phyloP scores from a whole-genome alignment of 1,140 invertebrate species.

The Apis laboriosa region DNA sequence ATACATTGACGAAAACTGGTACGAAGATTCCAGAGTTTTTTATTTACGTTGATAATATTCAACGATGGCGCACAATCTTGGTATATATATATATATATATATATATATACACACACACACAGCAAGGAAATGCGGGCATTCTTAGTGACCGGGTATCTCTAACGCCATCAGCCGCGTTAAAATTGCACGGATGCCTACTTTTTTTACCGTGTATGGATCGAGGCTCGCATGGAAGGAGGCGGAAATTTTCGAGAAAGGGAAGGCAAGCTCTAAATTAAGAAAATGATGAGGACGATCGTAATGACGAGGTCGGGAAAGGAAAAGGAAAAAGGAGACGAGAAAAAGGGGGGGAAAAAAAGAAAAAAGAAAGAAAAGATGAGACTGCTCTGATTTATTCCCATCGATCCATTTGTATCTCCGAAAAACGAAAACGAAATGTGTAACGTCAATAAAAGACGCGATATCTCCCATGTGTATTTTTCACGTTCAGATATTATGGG shows the following conservation, averaged over 20 bases:
- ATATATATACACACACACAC: no score
- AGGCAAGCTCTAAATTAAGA: neutral
- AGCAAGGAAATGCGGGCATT: neutral
- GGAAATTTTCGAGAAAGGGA: constrained; percentile 11
- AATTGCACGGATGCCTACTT: constrained; percentile 4
- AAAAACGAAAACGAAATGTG: no score
- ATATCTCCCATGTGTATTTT: no score
- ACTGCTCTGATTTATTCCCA: no score
- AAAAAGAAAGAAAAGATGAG: no score
- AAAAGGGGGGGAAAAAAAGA: no score
- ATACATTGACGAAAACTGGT: neutral
- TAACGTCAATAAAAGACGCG: no score
- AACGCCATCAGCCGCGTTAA: neutral
- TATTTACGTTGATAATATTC: constrained; percentile 9
- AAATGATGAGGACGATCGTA: neutral
- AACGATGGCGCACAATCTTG: neutral
- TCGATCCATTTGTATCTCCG: no score
- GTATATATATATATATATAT: no score
- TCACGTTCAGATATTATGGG: constrained; percentile 17
- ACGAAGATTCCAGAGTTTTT: no score
- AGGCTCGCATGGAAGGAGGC: neutral
- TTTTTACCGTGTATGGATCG: neutral
- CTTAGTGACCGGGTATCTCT: neutral
- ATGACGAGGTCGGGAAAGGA: neutral
- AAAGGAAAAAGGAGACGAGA: no score